Percentiles rank a stretch among this genome's conserved stretches.
These are phyloP conservation scores for Bacillus rossius DNA, from an alignment of 1,140 invertebrate species.

Conservation along the genomic window DNA sequence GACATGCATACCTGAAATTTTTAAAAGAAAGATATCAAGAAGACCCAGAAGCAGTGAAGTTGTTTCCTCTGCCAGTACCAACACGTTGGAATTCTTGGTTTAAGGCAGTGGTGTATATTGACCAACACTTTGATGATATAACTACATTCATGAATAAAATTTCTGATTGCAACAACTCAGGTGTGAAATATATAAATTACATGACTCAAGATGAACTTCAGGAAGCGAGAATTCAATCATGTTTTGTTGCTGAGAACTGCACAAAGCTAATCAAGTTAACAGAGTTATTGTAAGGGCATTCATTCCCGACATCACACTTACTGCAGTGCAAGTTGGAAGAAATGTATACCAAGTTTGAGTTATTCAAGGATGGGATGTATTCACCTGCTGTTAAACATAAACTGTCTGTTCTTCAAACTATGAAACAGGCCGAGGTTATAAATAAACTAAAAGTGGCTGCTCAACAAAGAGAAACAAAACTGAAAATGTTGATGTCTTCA, in stretches of 20 bases:
- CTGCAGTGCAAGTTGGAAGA: background rate
- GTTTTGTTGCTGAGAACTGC: background rate
- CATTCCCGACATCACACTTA: conserved; percentile 2
- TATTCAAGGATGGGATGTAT: background rate
- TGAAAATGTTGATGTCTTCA: background rate
- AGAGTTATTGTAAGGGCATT: conserved; percentile 1
- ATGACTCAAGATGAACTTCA: background rate
- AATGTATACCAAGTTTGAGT: background rate
- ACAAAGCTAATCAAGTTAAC: background rate
- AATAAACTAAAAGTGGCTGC: background rate
- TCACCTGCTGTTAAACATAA: background rate
- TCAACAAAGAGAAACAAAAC: background rate
- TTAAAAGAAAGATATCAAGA: background rate
- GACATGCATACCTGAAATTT: background rate
- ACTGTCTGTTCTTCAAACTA: background rate
- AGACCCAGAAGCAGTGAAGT: background rate
- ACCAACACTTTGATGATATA: background rate
- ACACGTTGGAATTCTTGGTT: conserved; percentile 3
- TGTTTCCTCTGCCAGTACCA: background rate
- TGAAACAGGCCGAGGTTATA: background rate
- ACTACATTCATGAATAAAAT: background rate
- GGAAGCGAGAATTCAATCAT: background rate
- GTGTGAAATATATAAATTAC: background rate
- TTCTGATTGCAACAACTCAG: background rate
- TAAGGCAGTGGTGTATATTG: background rate